phyloP scores from a whole-genome alignment of 2,113 vertebrate genomes.

The Rattus rattus region DNA sequence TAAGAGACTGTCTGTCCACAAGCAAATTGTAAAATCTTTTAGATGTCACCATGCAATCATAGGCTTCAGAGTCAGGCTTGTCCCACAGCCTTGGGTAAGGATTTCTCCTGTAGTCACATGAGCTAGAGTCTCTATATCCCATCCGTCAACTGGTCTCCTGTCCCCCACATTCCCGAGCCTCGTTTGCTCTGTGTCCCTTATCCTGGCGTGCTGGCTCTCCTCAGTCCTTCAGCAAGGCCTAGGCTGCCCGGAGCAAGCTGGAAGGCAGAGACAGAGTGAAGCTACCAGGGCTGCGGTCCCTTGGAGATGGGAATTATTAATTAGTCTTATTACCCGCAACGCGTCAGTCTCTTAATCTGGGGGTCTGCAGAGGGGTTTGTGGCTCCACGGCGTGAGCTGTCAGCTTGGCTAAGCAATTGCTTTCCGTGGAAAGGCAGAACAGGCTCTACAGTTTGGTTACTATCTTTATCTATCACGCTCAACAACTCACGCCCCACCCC shows the following conservation, averaged over 20 bases:
- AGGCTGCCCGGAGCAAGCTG: background rate
- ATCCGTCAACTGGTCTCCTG: background rate
- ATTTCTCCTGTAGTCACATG: accelerated
- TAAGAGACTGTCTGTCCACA: background rate
- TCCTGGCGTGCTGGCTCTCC: background rate
- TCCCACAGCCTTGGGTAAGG: background rate
- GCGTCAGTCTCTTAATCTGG: conserved; percentile 75
- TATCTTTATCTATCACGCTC: conserved; percentile 70
- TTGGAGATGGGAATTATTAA: conserved; percentile 77
- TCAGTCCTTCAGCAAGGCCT: background rate
- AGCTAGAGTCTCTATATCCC: too few relatives aligned
- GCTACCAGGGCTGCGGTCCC: background rate
- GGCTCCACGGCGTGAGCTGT: background rate
- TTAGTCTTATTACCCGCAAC: conserved; percentile 77
- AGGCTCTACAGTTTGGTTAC: conserved; percentile 33
- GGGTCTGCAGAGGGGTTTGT: conserved; percentile 55
- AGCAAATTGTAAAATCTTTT: background rate
- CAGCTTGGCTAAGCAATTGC: conserved; percentile 59
- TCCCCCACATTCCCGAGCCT: background rate
- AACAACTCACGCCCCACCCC: background rate
- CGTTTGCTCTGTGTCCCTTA: background rate
- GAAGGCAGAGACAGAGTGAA: conserved; percentile 19
- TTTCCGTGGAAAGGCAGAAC: conserved; percentile 54
- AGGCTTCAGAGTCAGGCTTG: accelerated
- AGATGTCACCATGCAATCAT: accelerated